Conservation (phyloP, 2,113 vertebrate species). For the Equus quagga region DNA sequence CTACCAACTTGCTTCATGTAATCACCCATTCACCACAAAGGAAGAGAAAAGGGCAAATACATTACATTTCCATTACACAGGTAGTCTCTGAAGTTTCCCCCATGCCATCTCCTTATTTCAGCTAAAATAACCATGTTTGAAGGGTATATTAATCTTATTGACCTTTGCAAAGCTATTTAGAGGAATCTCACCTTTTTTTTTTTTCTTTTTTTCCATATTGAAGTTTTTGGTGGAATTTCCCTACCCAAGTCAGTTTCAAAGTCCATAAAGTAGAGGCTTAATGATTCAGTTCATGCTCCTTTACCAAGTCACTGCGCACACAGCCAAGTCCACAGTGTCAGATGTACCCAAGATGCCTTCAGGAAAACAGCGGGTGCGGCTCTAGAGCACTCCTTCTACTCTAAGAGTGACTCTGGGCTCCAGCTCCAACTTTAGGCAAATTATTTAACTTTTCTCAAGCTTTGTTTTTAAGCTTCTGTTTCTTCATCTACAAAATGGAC, state of each 20-base stretch:
- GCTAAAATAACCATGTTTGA: conserved; percentile 69
- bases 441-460: not conserved
- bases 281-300: conserved; percentile 30
- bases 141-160: conserved; percentile 65
- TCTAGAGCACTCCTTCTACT: not conserved
- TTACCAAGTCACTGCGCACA: conserved; percentile 44
- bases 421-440: conserved; percentile 34
- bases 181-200: not conserved
- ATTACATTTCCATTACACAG: conserved; percentile 41
- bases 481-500: not conserved
- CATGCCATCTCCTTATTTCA: conserved; percentile 35
- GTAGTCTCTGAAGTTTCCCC: not conserved
- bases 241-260: conserved; percentile 22
- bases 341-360: not conserved
- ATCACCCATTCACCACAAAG: not conserved
- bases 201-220: not conserved
- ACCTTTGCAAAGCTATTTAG: conserved; percentile 61
- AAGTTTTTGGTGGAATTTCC: conserved; percentile 66
- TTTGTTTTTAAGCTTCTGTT: conserved; percentile 26
- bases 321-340: not conserved
- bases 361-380: not conserved
- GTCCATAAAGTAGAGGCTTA: conserved; percentile 31
- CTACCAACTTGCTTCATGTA: conserved; percentile 32
- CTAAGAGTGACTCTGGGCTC: conserved; percentile 36
- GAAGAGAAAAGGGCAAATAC: conserved; percentile 50